Evolutionary conservation across 2,888 invertebrate species (phyloP).

Genomic region (Dromius quadrimaculatus): DNA sequence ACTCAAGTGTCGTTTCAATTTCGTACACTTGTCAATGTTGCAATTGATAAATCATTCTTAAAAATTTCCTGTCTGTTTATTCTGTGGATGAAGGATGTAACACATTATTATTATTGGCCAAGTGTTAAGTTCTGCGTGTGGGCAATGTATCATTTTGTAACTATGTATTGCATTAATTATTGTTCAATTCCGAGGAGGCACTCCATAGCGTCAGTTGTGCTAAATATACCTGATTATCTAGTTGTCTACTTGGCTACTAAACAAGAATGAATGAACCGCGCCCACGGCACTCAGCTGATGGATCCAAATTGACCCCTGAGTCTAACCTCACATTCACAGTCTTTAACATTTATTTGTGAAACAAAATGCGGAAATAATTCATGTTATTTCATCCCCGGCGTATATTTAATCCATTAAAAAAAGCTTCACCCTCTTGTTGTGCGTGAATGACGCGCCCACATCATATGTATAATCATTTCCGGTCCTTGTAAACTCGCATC

Average conservation of each 20-base stretch:
- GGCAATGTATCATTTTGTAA: slow-evolving; percentile 7
- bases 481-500: too few relatives aligned
- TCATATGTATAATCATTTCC: slow-evolving; percentile 1
- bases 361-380: too few relatives aligned
- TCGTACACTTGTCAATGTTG: background rate
- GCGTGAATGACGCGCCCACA: background rate
- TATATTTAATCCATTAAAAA: background rate
- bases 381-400: too few relatives aligned
- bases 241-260: slow-evolving; percentile 28
- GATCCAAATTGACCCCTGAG: background rate
- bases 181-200: slow-evolving; percentile 4
- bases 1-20: background rate
- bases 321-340: slow-evolving; percentile 9
- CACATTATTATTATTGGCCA: slow-evolving; percentile 8
- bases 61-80: slow-evolving; percentile 20
- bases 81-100: slow-evolving; percentile 28
- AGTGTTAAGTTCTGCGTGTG: background rate
- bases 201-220: background rate
- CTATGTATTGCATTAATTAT: background rate
- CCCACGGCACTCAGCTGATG: slow-evolving; percentile 22
- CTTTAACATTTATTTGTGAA: too few relatives aligned
- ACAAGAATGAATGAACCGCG: slow-evolving; percentile 22
- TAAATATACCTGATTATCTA: slow-evolving; percentile 32
- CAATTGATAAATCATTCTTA: slow-evolving; percentile 20
- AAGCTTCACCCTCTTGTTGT: background rate